These are phyloP conservation scores for Rapana venosa DNA, from an alignment of 2,888 invertebrate genomes.

Conservation along the genomic window DNA sequence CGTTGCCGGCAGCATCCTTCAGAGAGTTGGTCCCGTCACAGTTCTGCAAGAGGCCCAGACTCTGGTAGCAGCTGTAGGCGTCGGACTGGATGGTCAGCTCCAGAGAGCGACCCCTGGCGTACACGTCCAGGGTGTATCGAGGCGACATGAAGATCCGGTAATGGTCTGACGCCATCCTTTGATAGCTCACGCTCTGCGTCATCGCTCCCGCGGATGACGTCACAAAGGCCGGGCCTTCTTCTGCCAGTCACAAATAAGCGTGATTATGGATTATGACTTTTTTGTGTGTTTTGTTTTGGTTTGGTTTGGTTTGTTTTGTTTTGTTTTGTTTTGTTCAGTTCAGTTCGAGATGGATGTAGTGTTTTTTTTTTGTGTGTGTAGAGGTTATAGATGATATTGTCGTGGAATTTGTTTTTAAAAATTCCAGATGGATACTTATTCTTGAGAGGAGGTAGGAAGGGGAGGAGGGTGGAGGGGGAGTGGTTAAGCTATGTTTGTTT, in stretches of 20 bases:
- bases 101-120: slow-evolving; percentile 15
- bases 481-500: no score
- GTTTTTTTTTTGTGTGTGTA: no score
- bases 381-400: no score
- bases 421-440: no score
- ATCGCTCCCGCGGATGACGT: not conserved
- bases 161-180: slow-evolving; percentile 2
- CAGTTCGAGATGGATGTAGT: not conserved
- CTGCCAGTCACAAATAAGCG: not conserved
- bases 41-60: not conserved
- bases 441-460: no score
- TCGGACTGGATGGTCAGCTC: slow-evolving; percentile 14
- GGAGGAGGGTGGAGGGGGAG: no score
- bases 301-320: not conserved
- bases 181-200: not conserved
- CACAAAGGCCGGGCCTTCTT: not conserved
- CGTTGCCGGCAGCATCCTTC: not conserved
- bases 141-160: not conserved
- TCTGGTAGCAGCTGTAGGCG: slow-evolving; percentile 8
- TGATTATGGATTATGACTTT: no score
- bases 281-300: not conserved
- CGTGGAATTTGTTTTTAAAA: no score
- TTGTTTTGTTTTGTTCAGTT: not conserved
- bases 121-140: slow-evolving; percentile 1
- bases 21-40: not conserved